These are phyloP conservation scores for Rhamnusium bicolor DNA, from an alignment of 2,888 invertebrate species.

Conservation along the genomic window DNA sequence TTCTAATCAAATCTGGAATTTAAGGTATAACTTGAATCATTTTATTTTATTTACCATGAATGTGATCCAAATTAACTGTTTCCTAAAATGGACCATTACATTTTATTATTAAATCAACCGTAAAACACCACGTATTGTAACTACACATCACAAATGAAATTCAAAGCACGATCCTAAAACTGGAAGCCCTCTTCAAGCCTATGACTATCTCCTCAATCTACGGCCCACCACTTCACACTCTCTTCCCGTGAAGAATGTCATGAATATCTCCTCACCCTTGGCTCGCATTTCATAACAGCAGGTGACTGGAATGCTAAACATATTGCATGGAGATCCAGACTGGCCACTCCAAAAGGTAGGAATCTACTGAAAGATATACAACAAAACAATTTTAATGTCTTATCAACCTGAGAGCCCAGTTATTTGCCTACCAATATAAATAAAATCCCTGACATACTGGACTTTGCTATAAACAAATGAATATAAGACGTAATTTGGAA, in stretches of 20 bases:
- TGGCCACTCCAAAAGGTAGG: neutral
- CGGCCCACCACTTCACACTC: neutral
- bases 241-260: slow-evolving; percentile 1
- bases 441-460: neutral
- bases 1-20: no score
- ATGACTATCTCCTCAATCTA: neutral
- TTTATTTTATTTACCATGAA: no score
- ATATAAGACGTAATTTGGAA: neutral
- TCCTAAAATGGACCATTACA: no score
- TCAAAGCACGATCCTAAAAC: no score
- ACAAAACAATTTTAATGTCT: neutral
- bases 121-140: neutral
- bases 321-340: neutral
- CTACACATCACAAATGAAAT: no score
- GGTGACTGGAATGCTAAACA: slow-evolving; percentile 6
- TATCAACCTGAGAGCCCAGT: neutral
- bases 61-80: no score
- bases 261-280: neutral
- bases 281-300: neutral
- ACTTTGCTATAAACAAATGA: no score
- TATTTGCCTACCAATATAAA: neutral
- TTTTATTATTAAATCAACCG: neutral
- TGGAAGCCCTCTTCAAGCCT: no score
- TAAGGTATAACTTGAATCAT: no score
- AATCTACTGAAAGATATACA: neutral